phyloP scores from a whole-genome alignment of 2,113 vertebrate species.

The Eudyptes chrysolophus region DNA sequence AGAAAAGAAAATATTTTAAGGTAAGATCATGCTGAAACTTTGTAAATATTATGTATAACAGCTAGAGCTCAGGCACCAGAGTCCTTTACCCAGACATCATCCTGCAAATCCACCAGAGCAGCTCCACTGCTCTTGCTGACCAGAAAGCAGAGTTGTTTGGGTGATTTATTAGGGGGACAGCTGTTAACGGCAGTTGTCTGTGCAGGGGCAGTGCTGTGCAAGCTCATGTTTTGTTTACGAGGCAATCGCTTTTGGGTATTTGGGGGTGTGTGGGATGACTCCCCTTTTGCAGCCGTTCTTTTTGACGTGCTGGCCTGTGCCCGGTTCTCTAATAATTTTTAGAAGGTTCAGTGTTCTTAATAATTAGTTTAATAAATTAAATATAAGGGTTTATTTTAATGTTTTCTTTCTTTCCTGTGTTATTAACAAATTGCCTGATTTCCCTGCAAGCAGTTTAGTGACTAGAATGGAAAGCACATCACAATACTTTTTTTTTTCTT shows the following conservation, averaged over 20 bases:
- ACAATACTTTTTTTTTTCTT: neutral
- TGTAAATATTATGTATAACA: neutral
- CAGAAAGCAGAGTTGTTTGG: neutral
- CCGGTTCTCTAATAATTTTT: neutral
- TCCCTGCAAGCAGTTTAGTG: neutral
- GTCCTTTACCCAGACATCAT: neutral
- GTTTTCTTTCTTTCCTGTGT: neutral
- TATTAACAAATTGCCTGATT: neutral
- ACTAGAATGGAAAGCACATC: neutral
- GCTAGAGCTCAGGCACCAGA: neutral
- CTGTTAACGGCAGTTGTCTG: slow-evolving; percentile 30
- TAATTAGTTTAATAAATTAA: neutral
- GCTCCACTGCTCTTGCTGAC: neutral
- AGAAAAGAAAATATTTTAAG: neutral
- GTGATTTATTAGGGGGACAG: neutral
- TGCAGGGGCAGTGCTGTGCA: neutral
- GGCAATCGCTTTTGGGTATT: neutral
- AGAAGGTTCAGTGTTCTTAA: neutral
- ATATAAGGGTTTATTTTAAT: neutral
- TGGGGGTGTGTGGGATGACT: neutral
- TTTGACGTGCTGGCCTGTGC: neutral
- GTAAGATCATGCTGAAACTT: neutral
- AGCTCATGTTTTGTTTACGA: slow-evolving; percentile 10
- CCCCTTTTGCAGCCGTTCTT: neutral
- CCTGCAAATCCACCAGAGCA: neutral